Conservation (phyloP, 1,140 invertebrate species). For the Triops cancriformis region DNA sequence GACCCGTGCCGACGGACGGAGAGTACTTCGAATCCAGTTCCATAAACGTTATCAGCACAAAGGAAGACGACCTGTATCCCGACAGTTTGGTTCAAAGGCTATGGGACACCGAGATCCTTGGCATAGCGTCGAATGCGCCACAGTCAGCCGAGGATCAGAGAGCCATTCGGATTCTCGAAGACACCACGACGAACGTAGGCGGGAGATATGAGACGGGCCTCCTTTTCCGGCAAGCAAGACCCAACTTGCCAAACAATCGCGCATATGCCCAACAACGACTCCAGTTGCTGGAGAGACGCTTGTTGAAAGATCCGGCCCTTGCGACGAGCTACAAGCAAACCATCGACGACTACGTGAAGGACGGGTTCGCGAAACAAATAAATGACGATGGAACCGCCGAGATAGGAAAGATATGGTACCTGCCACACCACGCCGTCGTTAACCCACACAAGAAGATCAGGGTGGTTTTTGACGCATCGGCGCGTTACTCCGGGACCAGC, state of each 20-base stretch:
- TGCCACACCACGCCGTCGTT: slow-evolving; percentile 30
- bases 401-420: slow-evolving; percentile 20
- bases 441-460: slow-evolving; percentile 26
- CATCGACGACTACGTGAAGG: slow-evolving; percentile 26
- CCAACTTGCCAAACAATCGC: slow-evolving; percentile 24
- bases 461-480: slow-evolving; percentile 29
- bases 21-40: too few relatives aligned
- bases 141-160: slow-evolving; percentile 2
- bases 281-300: slow-evolving; percentile 15
- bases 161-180: slow-evolving; percentile 20
- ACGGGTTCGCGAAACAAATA: slow-evolving; percentile 20
- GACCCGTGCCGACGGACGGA: too few relatives aligned
- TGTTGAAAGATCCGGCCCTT: slow-evolving; percentile 23
- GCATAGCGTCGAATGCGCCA: neutral
- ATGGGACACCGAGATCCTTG: slow-evolving; percentile 26
- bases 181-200: slow-evolving; percentile 17
- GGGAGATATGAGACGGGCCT: slow-evolving; percentile 25
- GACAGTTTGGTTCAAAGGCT: neutral
- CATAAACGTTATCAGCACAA: too few relatives aligned
- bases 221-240: slow-evolving; percentile 24
- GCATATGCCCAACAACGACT: slow-evolving; percentile 16
- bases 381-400: neutral
- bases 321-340: neutral
- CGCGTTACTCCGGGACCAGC: slow-evolving; percentile 28
- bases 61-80: too few relatives aligned